Evolutionary conservation across 1,140 invertebrate species (phyloP).

Genomic region (Pinna nobilis): DNA sequence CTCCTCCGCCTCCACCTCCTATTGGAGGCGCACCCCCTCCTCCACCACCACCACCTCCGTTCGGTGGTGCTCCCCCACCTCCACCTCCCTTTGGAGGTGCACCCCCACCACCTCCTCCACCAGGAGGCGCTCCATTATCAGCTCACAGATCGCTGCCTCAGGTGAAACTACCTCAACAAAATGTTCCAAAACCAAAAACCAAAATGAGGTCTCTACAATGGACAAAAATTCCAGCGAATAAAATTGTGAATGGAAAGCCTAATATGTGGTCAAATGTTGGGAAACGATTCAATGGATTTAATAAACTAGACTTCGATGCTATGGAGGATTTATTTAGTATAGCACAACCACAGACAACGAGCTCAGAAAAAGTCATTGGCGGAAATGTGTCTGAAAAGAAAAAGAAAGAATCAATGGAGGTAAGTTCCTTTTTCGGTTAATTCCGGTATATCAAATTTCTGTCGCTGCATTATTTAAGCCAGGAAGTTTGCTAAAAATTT

Average conservation of each 20-base stretch:
- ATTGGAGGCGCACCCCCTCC: not conserved
- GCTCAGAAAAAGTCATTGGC: conserved; percentile 43
- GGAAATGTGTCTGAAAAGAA: conserved; percentile 58
- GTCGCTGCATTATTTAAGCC: not conserved
- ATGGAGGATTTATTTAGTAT: conserved; percentile 71
- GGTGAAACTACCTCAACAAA: conserved; percentile 66
- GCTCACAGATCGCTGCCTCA: conserved; percentile 34
- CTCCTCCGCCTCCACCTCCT: conserved; percentile 54
- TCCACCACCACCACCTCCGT: conserved; percentile 37
- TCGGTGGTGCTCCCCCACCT: conserved; percentile 28
- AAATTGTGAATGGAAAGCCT: conserved; percentile 61
- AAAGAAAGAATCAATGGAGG: conserved; percentile 67
- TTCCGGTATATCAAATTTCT: not conserved
- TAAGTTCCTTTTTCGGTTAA: conserved; percentile 33
- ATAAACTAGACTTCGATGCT: conserved; percentile 73
- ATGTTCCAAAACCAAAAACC: conserved; percentile 66
- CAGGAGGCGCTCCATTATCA: conserved; percentile 18
- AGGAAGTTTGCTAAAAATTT: too few species aligned
- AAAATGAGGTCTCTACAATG: conserved; percentile 71
- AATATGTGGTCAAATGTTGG: conserved; percentile 89
- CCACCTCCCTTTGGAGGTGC: conserved; percentile 50
- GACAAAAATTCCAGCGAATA: conserved; percentile 70
- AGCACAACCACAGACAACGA: conserved; percentile 32
- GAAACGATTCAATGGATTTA: conserved; percentile 83
- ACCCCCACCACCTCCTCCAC: conserved; percentile 19